Base-by-base conservation (phyloP, 2,797 vertebrate genomes). In the Glossophaga mutica region DNA sequence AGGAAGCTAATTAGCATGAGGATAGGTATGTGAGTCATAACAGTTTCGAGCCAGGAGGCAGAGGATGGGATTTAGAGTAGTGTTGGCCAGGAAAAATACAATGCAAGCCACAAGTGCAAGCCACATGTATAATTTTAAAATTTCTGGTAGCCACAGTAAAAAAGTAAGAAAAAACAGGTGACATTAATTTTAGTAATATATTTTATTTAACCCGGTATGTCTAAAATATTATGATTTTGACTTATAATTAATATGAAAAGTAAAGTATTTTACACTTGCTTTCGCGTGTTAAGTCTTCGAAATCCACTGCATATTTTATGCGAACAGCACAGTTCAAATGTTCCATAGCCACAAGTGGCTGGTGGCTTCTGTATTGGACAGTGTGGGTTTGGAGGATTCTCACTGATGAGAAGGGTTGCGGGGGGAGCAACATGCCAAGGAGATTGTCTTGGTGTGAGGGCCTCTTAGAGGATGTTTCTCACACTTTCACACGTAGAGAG, bases 191-290 rank as follows among this genome's bases (percentile, higher is more conserved):
- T 81, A 95, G 55, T 82, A 37, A 84, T 21, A 42, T 37, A 88
- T 77, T 87, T 93, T 46, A 70, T 67, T 86, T 83, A 86, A 39
- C 26, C 48, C 70, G 9, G 21, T 88, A 24, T 39, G 26, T 87
- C 26, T 84, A 77, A 50, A 83, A 71, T 84, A 59, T 48, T 87
- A 93, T 78, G 46, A 79, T 76, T 92, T 77, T 29, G 62, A 92
- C 34, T 83, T 79, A 19, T 79, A 88, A 39, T 93, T 86, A 24
- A 87, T 46, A 57, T 62, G 32, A 91, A 92, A n/a, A 44, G 81
- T 22, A 55, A 96, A 46, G n/a, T 48, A 71, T 37, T 94, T 96
- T n/a, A 81, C 29, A 59, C 90, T 96, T 94, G 44, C 44, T 91
- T 94, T 94, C 92, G 15, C 91, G 32, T 84, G 19, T 59, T 89